These are phyloP conservation scores for Brachionus plicatilis DNA, from an alignment of 1,140 invertebrate species.

Conservation along the genomic window DNA sequence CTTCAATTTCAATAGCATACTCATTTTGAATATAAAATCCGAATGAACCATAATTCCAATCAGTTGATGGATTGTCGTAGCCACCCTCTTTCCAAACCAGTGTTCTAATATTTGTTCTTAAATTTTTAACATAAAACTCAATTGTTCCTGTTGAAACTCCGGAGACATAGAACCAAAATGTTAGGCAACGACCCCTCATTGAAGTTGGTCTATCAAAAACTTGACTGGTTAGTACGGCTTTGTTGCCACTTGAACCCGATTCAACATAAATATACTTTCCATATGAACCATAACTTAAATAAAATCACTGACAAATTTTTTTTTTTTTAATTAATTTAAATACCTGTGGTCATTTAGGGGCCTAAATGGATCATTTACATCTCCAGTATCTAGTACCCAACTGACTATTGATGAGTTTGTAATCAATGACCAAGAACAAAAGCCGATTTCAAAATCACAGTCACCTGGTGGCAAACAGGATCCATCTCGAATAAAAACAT, in stretches of 20 bases:
- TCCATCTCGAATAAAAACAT: conserved; percentile 38
- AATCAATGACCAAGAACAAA: conserved; percentile 26
- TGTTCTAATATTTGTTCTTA: background rate
- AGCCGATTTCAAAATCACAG: conserved; percentile 47
- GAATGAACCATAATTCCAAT: conserved; percentile 35
- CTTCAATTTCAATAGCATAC: background rate
- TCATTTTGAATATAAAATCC: conserved; percentile 30
- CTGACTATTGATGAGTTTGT: background rate
- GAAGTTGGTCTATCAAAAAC: background rate
- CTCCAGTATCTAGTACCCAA: background rate
- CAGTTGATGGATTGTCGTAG: background rate
- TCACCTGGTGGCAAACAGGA: conserved; percentile 41
- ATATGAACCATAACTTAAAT: background rate
- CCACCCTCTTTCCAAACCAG: background rate
- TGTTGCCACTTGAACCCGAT: background rate
- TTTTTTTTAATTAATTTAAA: background rate
- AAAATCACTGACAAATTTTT: background rate
- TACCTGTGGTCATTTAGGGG: conserved; percentile 5
- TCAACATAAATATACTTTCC: conserved; percentile 12
- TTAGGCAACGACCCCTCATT: background rate
- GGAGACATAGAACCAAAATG: conserved; percentile 21
- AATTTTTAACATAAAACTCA: background rate
- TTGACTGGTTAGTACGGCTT: background rate
- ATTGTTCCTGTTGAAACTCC: background rate
- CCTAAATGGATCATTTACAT: conserved; percentile 18